Evolutionary conservation across 2,113 vertebrate species (phyloP).

Genomic region (Tachycineta bicolor): DNA sequence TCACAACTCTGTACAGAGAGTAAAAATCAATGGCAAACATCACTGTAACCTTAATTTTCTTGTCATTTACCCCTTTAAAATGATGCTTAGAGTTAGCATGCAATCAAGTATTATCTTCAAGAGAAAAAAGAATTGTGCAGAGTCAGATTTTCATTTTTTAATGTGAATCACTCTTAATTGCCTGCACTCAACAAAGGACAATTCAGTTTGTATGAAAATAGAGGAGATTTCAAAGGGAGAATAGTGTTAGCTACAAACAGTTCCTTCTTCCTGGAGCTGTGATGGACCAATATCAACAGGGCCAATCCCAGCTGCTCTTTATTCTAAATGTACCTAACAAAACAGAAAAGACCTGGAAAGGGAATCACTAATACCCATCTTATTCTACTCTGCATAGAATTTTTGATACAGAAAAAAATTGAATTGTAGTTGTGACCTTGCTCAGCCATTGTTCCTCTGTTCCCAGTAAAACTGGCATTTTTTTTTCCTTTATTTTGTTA

Average conservation of each 20-base stretch:
- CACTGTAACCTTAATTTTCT: neutral
- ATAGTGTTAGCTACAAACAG: neutral
- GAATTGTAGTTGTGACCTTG: neutral
- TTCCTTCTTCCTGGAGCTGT: neutral
- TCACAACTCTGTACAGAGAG: neutral
- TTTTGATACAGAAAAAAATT: neutral
- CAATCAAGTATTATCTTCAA: neutral
- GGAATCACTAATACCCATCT: neutral
- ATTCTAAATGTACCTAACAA: neutral
- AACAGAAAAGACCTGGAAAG: neutral
- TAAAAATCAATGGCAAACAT: neutral
- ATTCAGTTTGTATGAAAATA: neutral
- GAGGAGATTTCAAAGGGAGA: neutral
- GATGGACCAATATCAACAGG: neutral
- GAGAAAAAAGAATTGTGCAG: neutral
- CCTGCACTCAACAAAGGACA: neutral
- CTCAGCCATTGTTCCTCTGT: neutral
- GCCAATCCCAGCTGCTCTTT: neutral
- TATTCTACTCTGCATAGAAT: neutral
- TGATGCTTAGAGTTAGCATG: neutral
- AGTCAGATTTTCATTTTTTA: neutral
- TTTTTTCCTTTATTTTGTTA: neutral
- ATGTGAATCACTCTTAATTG: neutral
- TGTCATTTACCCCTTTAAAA: neutral
- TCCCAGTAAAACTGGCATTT: neutral